These are phyloP conservation scores for Petrocephalus microphthalmus DNA, from an alignment of 2,113 vertebrate species.

Conservation along the genomic window DNA sequence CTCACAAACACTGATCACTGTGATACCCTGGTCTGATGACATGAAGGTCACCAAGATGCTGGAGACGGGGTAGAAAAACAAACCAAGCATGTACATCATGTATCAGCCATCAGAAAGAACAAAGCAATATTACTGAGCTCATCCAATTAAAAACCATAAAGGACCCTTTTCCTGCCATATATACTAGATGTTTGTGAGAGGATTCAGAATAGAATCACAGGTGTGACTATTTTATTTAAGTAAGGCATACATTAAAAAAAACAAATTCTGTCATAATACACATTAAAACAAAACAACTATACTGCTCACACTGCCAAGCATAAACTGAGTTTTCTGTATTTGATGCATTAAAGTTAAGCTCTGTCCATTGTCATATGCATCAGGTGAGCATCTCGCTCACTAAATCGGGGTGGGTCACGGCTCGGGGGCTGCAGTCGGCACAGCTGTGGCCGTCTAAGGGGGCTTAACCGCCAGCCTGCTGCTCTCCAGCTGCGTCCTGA, in stretches of 20 bases:
- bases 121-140: not conserved
- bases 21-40: not conserved
- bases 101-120: not conserved
- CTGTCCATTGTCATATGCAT: not conserved
- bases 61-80: not conserved
- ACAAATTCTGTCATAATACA: too few relatives aligned
- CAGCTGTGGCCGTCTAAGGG: not conserved
- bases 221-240: too few relatives aligned
- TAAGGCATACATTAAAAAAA: too few relatives aligned
- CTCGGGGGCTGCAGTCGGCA: not conserved
- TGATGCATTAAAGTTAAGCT: not conserved
- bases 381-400: not conserved
- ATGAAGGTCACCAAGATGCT: not conserved
- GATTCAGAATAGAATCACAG: too few relatives aligned
- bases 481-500: not conserved
- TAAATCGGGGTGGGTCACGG: not conserved
- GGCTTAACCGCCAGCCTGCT: not conserved
- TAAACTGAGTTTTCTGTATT: not conserved
- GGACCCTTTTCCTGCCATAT: not conserved
- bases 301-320: not conserved
- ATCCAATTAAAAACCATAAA: not conserved
- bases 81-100: not conserved
- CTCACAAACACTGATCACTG: not conserved
- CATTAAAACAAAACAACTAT: not conserved
- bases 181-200: not conserved